phyloP scores from a whole-genome alignment of 2,797 vertebrate genomes.

The Micropoecilia bifurca region DNA sequence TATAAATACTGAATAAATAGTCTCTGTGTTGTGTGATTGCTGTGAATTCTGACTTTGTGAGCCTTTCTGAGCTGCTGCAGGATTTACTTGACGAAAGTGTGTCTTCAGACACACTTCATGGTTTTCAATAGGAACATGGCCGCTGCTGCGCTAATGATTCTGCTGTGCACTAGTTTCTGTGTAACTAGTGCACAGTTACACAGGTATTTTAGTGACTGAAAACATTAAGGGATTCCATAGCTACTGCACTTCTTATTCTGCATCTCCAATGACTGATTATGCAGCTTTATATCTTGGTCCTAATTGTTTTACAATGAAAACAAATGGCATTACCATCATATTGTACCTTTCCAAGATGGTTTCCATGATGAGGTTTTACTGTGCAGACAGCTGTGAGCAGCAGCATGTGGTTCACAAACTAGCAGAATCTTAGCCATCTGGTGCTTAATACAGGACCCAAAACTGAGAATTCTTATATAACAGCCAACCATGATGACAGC shows the following conservation, averaged over 20 bases:
- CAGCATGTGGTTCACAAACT: not conserved
- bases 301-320: not conserved
- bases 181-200: not conserved
- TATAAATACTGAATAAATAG: conserved; percentile 85
- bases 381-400: not conserved
- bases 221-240: not conserved
- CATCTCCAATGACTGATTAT: not conserved
- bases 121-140: not conserved
- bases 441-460: not conserved
- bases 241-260: not conserved
- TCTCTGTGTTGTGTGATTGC: conserved; percentile 66
- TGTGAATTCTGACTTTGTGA: conserved; percentile 69
- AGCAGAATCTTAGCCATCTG: not conserved
- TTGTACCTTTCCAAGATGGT: not conserved
- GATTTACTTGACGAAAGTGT: conserved; percentile 30
- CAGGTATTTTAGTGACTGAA: not conserved
- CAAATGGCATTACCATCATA: not conserved
- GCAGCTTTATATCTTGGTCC: not conserved
- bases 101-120: conserved; percentile 14
- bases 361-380: not conserved
- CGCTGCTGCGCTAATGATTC: not conserved
- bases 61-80: conserved; percentile 24
- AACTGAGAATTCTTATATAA: not conserved
- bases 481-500: not conserved
- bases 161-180: not conserved